Evolutionary conservation across 2,888 invertebrate species (phyloP), one percentile per base, ranked within the genome.

Genomic region (Acrobasis repandana): DNA sequence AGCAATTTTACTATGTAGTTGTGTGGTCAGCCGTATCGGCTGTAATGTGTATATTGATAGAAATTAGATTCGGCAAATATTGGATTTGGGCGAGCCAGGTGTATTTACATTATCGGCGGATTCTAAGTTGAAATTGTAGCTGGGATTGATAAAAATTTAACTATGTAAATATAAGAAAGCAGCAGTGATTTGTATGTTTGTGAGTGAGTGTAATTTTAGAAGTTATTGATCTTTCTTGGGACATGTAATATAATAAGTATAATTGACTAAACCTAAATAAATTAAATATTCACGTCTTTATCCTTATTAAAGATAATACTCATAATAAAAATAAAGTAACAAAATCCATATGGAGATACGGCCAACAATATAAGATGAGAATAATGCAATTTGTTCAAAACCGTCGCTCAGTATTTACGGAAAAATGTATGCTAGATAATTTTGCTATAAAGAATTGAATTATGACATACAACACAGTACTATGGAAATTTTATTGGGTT

Each of bases 361-460:
- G 48, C 16, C 15, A 18, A 48, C 15, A 18, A 16, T 16, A 15
- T 15, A 47, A 47, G 16, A 47, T 15, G 48, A 18, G 11, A 11
- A 48, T 48, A 48, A 48, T n/a, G 14, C 16, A 48, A 48, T 48
- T 48, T 48, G 18, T 48, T 18, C 15, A n/a, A 16, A 48, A 48
- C 14, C 10, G 1, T 47, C 15, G n/a, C n/a, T 2, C 47, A n/a
- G 47, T n/a, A 47, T 11, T n/a, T 14, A 15, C 47, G n/a, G 16
- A n/a, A 15, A 47, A 47, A 8, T 14, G 11, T 3, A 47, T 16
- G 9, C 4, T n/a, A 47, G 47, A 47, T 47, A 47, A 47, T 47
- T 48, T 18, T 15, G 48, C 18, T 48, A 16, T 63, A 57, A 58
- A 49, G 43, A 57, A 68, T 60, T 64, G 64, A 63, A 65, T 68